Percentiles rank a stretch among this genome's conserved stretches.
phyloP scores from a whole-genome alignment of 2,113 vertebrate genomes.

The Cyprinodon brontotheroides region DNA sequence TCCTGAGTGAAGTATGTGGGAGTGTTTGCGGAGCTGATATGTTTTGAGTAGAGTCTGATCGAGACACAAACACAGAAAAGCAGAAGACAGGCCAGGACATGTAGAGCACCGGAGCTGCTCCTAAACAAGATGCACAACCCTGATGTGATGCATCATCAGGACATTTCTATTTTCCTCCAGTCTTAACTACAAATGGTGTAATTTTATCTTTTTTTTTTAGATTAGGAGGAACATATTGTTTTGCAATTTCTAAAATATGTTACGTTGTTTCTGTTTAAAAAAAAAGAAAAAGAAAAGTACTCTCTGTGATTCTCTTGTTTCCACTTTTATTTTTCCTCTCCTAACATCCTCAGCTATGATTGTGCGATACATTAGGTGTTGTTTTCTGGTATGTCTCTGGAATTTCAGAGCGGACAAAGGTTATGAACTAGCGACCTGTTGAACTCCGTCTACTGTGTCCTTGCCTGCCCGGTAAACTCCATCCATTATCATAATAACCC shows the following conservation, averaged over 20 bases:
- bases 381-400: constrained; percentile 36
- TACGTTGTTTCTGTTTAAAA: neutral
- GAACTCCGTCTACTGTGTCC: constrained; percentile 39
- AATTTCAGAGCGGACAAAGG: constrained; percentile 55
- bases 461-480: constrained; percentile 43
- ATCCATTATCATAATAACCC: constrained; percentile 58
- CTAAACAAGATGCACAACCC: neutral
- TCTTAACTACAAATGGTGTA: neutral
- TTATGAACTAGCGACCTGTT: constrained; percentile 57
- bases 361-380: constrained; percentile 13
- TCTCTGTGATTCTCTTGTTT: neutral
- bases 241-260: neutral
- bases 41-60: neutral
- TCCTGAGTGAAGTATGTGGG: neutral
- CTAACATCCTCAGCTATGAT: neutral
- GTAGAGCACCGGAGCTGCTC: neutral
- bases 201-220: neutral
- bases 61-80: neutral
- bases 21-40: neutral
- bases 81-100: neutral
- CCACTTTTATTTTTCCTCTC: neutral
- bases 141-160: neutral
- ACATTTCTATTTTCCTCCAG: neutral
- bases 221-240: neutral
- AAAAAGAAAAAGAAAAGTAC: neutral